Conservation (phyloP, 2,113 vertebrate species). For the Paradisaea rubra region DNA sequence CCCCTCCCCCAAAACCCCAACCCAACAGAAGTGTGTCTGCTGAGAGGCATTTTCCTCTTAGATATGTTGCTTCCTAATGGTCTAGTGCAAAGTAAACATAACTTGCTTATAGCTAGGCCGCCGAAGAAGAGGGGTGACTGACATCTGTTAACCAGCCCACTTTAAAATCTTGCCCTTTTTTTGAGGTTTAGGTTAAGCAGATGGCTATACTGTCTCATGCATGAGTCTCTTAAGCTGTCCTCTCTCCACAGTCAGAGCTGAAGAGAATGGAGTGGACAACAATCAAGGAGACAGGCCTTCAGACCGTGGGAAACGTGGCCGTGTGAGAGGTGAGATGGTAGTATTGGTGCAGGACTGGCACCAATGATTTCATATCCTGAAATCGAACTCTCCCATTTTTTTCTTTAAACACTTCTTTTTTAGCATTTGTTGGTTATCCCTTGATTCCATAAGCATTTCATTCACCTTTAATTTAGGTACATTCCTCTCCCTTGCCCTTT, state of each 20-base stretch:
- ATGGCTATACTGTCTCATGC: neutral
- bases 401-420: neutral
- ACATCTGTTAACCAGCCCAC: neutral
- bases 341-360: neutral
- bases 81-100: neutral
- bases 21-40: neutral
- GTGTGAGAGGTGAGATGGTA: slow-evolving; percentile 83
- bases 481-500: neutral
- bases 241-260: slow-evolving; percentile 75
- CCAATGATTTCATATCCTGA: neutral
- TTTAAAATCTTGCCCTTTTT: neutral
- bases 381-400: neutral
- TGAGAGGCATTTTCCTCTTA: neutral
- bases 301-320: slow-evolving; percentile 85
- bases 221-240: neutral
- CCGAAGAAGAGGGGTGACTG: neutral
- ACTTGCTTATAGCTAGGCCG: neutral
- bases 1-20: neutral
- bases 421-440: neutral
- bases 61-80: neutral
- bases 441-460: neutral
- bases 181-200: neutral
- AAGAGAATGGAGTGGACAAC: slow-evolving; percentile 91
- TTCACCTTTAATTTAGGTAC: neutral
- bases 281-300: slow-evolving; percentile 81